Evolutionary conservation across 2,113 vertebrate species (phyloP), one percentile per base, ranked within the genome.

Genomic region (Uropsilus gracilis): DNA sequence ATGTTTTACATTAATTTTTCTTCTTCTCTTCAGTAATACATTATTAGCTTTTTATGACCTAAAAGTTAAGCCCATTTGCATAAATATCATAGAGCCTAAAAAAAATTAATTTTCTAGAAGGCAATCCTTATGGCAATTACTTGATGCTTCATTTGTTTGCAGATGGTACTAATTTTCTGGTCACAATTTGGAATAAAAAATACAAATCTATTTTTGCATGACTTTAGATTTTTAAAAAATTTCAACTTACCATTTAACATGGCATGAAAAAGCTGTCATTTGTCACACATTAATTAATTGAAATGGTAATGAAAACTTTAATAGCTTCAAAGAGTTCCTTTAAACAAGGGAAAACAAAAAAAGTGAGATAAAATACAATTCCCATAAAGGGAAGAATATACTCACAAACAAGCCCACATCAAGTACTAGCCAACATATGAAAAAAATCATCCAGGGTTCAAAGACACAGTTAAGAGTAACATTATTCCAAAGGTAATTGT

Each of bases 161-260:
- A 71, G 61, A 76, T 59, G 61, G 8, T 44, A 48, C 42, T 68
- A 75, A 91, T 34, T 82, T 86, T 72, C 48, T 59, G 14, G 18
- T 18, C 76, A 95, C 48, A 44, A 64, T 95, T 94, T 86, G 71
- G 24, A 88, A 93, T n/a, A 92, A 97, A 95, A 89, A 53, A 92
- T 18, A 55, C 28, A 80, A 71, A 61, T 28, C 8, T 46, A 48
- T 18, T 95, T 89, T 94, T 24, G 69, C 48, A 68, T 73, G n/a
- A 75, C 13, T 39, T 86, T 66, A 82, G 0, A n/a, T 48, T 95
- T 82, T 34, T 53, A 18, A 85, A 93, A 93, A 76, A 55, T 46
- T 72, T 61, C 22, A 76, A n/a, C 64, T 83, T 71, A 28, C 24
- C 24, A 28, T 91, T 86, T 26, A 94, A 90, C 0, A 39, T 57